Conservation (phyloP, 2,888 invertebrate species). For the Heliconius aoede region DNA sequence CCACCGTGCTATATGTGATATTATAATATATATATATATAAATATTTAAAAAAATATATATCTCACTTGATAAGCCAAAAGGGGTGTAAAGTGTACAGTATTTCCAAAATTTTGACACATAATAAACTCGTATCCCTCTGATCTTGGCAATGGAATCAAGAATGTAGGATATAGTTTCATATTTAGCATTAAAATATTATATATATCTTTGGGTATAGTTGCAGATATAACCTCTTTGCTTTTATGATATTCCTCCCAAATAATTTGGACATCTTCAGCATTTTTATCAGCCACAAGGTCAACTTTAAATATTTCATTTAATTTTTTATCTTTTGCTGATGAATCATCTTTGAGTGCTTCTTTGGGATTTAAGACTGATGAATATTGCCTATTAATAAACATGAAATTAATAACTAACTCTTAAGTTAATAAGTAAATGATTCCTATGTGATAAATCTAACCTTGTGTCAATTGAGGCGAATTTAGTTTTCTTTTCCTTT, state of each 20-base stretch:
- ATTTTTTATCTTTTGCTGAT: slow-evolving; percentile 70
- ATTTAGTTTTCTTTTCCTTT: slow-evolving; percentile 65
- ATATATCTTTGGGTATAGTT: slow-evolving; percentile 85
- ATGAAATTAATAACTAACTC: background rate
- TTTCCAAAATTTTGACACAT: slow-evolving; percentile 89
- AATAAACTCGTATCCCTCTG: slow-evolving; percentile 93
- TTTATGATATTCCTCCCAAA: slow-evolving; percentile 93
- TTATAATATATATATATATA: background rate
- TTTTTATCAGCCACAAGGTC: slow-evolving; percentile 89
- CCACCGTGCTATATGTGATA: too few species aligned
- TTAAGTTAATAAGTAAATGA: background rate
- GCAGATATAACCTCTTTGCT: slow-evolving; percentile 90
- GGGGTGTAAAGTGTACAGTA: slow-evolving; percentile 91
- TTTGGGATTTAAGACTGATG: slow-evolving; percentile 87
- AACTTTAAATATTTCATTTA: slow-evolving; percentile 90
- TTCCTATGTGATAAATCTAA: slow-evolving; percentile 41
- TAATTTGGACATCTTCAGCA: slow-evolving; percentile 87
- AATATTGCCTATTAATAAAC: slow-evolving; percentile 80
- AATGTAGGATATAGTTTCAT: slow-evolving; percentile 87
- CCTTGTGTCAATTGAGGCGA: slow-evolving; percentile 72
- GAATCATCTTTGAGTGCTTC: slow-evolving; percentile 57
- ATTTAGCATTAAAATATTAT: slow-evolving; percentile 82
- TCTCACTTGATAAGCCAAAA: slow-evolving; percentile 90
- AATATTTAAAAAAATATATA: background rate
- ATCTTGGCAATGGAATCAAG: slow-evolving; percentile 90